Conservation (phyloP, 2,113 vertebrate genomes). For the Galemys pyrenaicus region DNA sequence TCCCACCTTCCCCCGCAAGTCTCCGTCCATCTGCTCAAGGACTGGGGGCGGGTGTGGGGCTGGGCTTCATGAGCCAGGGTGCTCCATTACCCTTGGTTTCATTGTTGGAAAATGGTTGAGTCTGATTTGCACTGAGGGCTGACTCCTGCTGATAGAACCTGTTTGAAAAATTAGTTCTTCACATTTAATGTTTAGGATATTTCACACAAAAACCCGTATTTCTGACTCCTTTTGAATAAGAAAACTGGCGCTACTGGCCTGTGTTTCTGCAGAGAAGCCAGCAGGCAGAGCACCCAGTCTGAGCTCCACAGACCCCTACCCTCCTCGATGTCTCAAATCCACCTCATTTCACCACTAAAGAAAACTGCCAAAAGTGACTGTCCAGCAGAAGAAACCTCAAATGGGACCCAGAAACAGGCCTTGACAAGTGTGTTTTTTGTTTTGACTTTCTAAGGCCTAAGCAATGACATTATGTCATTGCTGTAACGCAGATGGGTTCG, state of each 20-base stretch:
- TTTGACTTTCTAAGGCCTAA: not conserved
- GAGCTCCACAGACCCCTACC: not conserved
- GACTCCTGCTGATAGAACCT: not conserved
- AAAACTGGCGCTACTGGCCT: not conserved
- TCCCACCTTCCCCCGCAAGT: fast-evolving
- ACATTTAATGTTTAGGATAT: not conserved
- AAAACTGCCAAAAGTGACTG: not conserved
- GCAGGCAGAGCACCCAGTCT: fast-evolving
- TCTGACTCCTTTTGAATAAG: not conserved
- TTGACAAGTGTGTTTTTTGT: not conserved
- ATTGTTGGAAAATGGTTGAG: not conserved
- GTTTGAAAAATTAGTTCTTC: not conserved
- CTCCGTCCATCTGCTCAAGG: fast-evolving
- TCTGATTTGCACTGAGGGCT: not conserved
- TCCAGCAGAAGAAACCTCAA: not conserved
- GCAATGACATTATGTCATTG: fast-evolving
- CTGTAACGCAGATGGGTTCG: fast-evolving
- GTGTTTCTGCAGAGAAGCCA: not conserved
- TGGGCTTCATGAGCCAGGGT: not conserved
- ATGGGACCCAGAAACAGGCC: not conserved
- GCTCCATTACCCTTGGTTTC: not conserved
- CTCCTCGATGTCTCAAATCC: not conserved
- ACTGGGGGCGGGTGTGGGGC: not conserved
- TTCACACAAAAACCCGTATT: not conserved
- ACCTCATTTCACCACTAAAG: not conserved